Evolutionary conservation across 2,888 invertebrate species (phyloP).

Genomic region (Strigamia crassipes): DNA sequence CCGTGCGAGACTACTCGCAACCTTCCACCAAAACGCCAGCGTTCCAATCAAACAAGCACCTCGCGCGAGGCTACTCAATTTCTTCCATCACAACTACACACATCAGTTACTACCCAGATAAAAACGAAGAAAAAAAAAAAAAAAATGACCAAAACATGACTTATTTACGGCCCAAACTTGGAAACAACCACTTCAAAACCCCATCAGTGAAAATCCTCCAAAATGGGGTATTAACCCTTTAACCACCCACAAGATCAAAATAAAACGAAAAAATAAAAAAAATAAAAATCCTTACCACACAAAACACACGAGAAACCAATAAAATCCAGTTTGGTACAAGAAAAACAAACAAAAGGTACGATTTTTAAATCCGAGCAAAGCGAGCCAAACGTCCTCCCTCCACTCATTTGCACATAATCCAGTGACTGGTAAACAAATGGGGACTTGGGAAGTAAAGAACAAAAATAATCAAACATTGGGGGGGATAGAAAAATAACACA

Average conservation of each 20-base stretch:
- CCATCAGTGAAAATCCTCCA: background rate
- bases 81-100: background rate
- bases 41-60: background rate
- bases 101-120: background rate
- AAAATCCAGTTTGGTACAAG: too few species aligned
- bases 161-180: conserved; percentile 1
- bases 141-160: background rate
- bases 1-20: background rate
- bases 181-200: background rate
- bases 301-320: background rate
- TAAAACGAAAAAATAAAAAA: background rate
- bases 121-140: background rate
- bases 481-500: background rate
- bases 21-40: background rate
- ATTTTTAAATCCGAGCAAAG: too few species aligned
- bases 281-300: background rate
- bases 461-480: too few species aligned
- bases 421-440: too few species aligned
- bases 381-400: too few species aligned
- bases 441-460: background rate
- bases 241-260: too few species aligned
- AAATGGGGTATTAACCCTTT: background rate
- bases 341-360: too few species aligned
- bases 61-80: background rate
- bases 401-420: too few species aligned